phyloP scores from a whole-genome alignment of 2,113 vertebrate species.

The Megalops atlanticus region DNA sequence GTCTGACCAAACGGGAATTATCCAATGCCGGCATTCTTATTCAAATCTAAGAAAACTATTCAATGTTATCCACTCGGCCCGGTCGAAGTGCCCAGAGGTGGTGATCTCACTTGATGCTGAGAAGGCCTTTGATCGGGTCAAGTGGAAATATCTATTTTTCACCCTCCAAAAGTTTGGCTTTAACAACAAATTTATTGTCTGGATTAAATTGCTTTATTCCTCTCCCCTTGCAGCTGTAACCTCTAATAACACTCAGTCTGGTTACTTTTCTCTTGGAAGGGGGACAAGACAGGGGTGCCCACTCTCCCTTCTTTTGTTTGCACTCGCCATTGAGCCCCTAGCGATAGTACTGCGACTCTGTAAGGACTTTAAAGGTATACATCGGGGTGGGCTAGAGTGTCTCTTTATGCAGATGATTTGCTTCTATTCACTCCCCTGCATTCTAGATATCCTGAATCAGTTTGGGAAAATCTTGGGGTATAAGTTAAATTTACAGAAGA shows the following conservation, averaged over 20 bases:
- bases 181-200: neutral
- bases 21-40: conserved; percentile 19
- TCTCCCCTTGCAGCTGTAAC: conserved; percentile 10
- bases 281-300: too few species aligned
- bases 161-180: conserved; percentile 13
- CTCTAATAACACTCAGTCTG: conserved; percentile 9
- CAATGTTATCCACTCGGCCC: neutral
- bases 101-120: conserved; percentile 17
- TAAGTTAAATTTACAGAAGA: conserved; percentile 14
- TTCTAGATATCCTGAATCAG: conserved; percentile 10
- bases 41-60: conserved; percentile 11
- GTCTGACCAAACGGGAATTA: conserved; percentile 28
- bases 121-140: conserved; percentile 31
- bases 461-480: conserved; percentile 22
- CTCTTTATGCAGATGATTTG: conserved; percentile 20
- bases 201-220: conserved; percentile 19
- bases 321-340: conserved; percentile 23
- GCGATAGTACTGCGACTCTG: neutral
- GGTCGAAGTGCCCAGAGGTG: neutral
- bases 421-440: neutral
- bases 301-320: conserved; percentile 11
- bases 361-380: neutral
- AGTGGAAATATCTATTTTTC: conserved; percentile 26
- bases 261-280: neutral
- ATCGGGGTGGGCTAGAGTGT: neutral